Evolutionary conservation across 1,140 invertebrate genomes (phyloP).

Genomic region (Drosophila nannoptera): DNA sequence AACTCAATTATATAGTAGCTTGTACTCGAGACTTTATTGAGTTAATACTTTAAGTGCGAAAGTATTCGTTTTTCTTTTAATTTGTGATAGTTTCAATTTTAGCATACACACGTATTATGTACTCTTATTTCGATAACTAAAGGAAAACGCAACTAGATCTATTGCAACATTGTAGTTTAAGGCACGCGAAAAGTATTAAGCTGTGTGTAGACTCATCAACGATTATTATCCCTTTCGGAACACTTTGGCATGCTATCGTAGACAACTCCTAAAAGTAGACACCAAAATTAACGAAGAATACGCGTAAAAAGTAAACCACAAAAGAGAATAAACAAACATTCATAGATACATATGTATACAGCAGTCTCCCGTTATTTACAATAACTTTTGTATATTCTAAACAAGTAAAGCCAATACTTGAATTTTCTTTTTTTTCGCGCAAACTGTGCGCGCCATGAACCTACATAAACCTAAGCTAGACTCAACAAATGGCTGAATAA

Average conservation of each 20-base stretch:
- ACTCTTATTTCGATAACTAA: constrained; percentile 55
- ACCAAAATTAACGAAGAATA: constrained; percentile 44
- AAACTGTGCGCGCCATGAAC: constrained; percentile 31
- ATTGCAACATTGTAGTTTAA: constrained; percentile 55
- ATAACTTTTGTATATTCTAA: constrained; percentile 16
- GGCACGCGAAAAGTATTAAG: constrained; percentile 65
- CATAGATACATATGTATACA: constrained; percentile 4
- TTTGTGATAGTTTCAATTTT: constrained; percentile 76
- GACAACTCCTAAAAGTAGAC: constrained; percentile 49
- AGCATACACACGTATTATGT: constrained; percentile 57
- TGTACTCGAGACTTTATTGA: constrained; percentile 44
- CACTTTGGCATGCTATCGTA: constrained; percentile 64
- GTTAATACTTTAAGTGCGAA: constrained; percentile 42
- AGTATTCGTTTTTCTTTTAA: constrained; percentile 63
- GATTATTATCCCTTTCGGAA: constrained; percentile 36
- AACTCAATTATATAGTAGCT: constrained; percentile 50
- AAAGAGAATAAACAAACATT: constrained; percentile 4
- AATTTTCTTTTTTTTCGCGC: constrained; percentile 17
- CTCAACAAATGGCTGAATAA: constrained; percentile 27
- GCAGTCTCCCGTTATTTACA: constrained; percentile 7
- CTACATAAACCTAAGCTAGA: constrained; percentile 29
- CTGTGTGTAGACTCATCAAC: constrained; percentile 36
- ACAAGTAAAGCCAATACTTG: constrained; percentile 14
- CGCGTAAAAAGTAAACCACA: background rate
- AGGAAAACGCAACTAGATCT: constrained; percentile 51